These are phyloP conservation scores for Pseudochirops cupreus DNA, from an alignment of 2,797 vertebrate species.

Conservation along the genomic window DNA sequence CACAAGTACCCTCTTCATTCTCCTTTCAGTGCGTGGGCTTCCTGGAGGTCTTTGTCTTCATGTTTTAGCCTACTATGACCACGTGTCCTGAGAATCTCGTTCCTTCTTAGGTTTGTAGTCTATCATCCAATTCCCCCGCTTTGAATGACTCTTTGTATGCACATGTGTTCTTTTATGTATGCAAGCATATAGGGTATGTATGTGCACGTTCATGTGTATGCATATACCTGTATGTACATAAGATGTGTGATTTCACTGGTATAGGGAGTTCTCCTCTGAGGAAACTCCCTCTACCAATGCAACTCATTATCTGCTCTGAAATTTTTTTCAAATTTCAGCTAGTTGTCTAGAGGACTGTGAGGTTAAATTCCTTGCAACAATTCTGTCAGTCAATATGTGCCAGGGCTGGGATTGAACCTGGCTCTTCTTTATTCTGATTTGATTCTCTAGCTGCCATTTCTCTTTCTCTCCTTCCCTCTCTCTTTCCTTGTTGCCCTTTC, in stretches of 20 bases:
- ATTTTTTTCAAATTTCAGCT: background rate
- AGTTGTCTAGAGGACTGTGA: background rate
- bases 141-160: too few relatives aligned
- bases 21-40: slow-evolving; percentile 6
- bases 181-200: too few relatives aligned
- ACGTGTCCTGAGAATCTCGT: background rate
- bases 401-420: background rate
- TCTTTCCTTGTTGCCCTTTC: background rate
- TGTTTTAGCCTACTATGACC: background rate
- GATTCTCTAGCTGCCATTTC: background rate
- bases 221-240: background rate
- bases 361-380: background rate
- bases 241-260: background rate
- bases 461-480: too few relatives aligned
- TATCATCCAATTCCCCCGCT: slow-evolving; percentile 5
- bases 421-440: background rate
- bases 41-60: slow-evolving; percentile 5
- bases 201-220: too few relatives aligned
- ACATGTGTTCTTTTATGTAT: too few relatives aligned
- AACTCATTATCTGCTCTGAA: background rate
- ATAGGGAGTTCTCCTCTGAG: background rate
- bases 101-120: slow-evolving; percentile 5
- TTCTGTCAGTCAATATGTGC: background rate
- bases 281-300: background rate
- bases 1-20: background rate